These are phyloP conservation scores for Diorhabda carinulata DNA, from an alignment of 1,140 invertebrate genomes.

Conservation along the genomic window DNA sequence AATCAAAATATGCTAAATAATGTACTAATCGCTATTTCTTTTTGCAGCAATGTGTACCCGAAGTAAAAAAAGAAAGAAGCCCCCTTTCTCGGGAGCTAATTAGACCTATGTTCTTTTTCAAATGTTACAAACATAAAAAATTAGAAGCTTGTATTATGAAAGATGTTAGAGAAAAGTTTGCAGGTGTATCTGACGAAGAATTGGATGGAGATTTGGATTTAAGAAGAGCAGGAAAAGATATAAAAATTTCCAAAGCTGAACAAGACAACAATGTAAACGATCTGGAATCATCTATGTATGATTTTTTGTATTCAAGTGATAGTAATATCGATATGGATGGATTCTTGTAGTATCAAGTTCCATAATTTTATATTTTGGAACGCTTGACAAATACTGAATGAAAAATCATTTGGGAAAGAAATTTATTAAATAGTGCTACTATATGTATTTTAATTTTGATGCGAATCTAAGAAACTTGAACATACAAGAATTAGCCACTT, in stretches of 20 bases:
- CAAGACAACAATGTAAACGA: conserved; percentile 51
- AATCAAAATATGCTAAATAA: too few species aligned
- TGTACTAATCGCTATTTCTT: background rate
- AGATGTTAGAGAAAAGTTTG: conserved; percentile 59
- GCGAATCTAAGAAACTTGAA: too few species aligned
- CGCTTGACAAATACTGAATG: too few species aligned
- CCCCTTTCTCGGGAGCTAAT: conserved; percentile 59
- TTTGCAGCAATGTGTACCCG: conserved; percentile 63
- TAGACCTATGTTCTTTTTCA: conserved; percentile 65
- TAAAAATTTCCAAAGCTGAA: conserved; percentile 27
- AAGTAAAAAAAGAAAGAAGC: conserved; percentile 57
- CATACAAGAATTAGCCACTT: too few species aligned
- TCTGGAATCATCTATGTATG: conserved; percentile 54
- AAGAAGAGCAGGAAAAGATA: conserved; percentile 46
- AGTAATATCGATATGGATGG: conserved; percentile 52
- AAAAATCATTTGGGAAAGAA: too few species aligned
- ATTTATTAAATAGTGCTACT: too few species aligned
- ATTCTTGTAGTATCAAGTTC: conserved; percentile 45
- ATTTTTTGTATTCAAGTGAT: conserved; percentile 53
- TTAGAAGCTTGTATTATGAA: conserved; percentile 66
- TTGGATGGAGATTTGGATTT: conserved; percentile 54
- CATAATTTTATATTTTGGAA: too few species aligned
- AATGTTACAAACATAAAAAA: conserved; percentile 68
- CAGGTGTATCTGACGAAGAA: conserved; percentile 52
- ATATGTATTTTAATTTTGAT: too few species aligned